Conservation (phyloP, 2,888 invertebrate species). For the Acleris cristana region DNA sequence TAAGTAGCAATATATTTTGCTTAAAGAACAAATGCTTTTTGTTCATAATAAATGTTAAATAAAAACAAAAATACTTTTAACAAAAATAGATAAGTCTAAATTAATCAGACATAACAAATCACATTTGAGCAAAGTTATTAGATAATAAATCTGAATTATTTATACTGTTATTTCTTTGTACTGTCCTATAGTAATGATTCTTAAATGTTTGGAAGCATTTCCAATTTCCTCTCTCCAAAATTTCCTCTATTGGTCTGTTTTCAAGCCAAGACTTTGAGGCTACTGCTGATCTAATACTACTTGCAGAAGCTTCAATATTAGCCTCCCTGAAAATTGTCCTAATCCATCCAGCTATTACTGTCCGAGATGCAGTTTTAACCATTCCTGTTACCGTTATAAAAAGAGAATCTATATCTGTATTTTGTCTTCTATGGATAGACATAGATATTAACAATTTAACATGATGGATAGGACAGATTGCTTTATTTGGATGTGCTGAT, state of each 20-base stretch:
- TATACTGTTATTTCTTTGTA: background rate
- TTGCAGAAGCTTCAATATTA: slow-evolving; percentile 33
- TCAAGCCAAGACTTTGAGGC: slow-evolving; percentile 41
- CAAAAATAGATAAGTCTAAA: background rate
- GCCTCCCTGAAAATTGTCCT: slow-evolving; percentile 37
- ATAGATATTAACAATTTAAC: too few species aligned
- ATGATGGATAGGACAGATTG: too few species aligned
- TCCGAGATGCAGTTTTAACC: too few species aligned
- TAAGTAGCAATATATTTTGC: too few species aligned
- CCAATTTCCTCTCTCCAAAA: slow-evolving; percentile 41
- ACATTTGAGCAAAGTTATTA: background rate
- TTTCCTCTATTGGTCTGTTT: slow-evolving; percentile 38
- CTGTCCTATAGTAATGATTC: slow-evolving; percentile 33
- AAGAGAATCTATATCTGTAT: too few species aligned
- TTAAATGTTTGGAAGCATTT: slow-evolving; percentile 37
- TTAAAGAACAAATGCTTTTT: too few species aligned
- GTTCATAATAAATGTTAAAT: background rate
- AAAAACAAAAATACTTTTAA: background rate
- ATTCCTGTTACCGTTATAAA: too few species aligned
- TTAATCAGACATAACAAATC: background rate
- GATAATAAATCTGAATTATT: background rate
- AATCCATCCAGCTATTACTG: slow-evolving; percentile 33
- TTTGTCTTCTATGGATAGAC: too few species aligned
- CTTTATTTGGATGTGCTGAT: too few species aligned
- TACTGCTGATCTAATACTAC: slow-evolving; percentile 40